Conservation (phyloP, 2,797 vertebrate genomes). For the Cynodonichthys magdalenae region DNA sequence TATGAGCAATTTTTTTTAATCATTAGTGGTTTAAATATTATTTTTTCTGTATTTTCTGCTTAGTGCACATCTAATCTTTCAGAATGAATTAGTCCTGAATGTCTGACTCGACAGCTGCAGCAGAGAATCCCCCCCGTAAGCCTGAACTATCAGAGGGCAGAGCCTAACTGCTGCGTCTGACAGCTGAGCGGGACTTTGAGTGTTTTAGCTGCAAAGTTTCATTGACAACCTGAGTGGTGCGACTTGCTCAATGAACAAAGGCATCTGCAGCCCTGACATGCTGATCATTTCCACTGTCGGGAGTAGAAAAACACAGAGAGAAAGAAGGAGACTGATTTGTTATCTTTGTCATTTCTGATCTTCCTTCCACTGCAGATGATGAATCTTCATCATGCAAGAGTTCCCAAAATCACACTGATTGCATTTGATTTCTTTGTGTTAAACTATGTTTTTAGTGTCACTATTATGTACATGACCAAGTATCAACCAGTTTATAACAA, state of each 20-base stretch:
- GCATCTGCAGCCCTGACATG: slow-evolving; percentile 59
- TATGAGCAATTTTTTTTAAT: neutral
- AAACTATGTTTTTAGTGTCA: slow-evolving; percentile 1
- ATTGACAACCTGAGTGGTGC: slow-evolving; percentile 68
- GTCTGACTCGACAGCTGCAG: slow-evolving; percentile 31
- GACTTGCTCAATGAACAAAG: slow-evolving; percentile 67
- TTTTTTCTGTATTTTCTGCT: slow-evolving; percentile 15
- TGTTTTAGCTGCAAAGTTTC: slow-evolving; percentile 60
- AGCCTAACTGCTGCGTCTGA: slow-evolving; percentile 51
- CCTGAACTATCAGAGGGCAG: slow-evolving; percentile 49
- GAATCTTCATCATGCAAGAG: slow-evolving; percentile 44
- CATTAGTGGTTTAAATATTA: slow-evolving; percentile 10
- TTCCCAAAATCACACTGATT: slow-evolving; percentile 26
- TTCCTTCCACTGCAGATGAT: slow-evolving; percentile 30
- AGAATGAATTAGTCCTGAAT: slow-evolving; percentile 35
- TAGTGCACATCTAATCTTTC: slow-evolving; percentile 36
- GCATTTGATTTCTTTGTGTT: slow-evolving; percentile 6
- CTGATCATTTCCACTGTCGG: slow-evolving; percentile 49
- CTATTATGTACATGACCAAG: neutral
- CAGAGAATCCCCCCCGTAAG: slow-evolving; percentile 24
- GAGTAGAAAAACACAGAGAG: slow-evolving; percentile 29
- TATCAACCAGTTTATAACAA: slow-evolving; percentile 15
- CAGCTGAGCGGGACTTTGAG: slow-evolving; percentile 58
- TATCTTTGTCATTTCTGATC: slow-evolving; percentile 50
- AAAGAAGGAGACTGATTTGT: slow-evolving; percentile 30